Percentiles rank a stretch among this genome's conserved stretches.
Evolutionary conservation across 2,113 vertebrate genomes (phyloP).

Genomic region (Prolemur simus): DNA sequence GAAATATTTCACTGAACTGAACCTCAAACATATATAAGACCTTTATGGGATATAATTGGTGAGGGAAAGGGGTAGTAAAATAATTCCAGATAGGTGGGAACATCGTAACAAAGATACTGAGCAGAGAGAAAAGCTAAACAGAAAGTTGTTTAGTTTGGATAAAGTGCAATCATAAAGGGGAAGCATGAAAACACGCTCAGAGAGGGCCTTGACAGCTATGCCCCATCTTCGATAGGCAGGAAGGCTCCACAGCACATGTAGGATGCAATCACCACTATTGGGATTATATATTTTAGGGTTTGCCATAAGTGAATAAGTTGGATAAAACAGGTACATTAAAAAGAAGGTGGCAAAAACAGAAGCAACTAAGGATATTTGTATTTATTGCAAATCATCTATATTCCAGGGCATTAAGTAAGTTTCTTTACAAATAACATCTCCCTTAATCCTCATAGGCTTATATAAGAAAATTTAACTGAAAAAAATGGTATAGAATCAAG

Average conservation of each 20-base stretch:
- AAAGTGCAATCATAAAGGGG: background rate
- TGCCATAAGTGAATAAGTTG: background rate
- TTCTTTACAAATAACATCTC: background rate
- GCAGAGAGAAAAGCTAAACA: background rate
- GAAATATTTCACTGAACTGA: background rate
- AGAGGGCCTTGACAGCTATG: background rate
- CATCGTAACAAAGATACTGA: background rate
- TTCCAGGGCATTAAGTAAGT: background rate
- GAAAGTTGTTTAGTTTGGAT: background rate
- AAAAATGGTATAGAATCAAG: background rate
- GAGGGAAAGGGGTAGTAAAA: background rate
- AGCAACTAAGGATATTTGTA: background rate
- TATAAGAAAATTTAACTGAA: background rate
- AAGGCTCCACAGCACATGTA: background rate
- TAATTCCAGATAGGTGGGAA: background rate
- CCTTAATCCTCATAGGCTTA: background rate
- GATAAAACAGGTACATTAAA: background rate
- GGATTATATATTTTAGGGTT: background rate
- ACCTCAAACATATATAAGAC: background rate
- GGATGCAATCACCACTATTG: background rate
- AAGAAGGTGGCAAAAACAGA: background rate
- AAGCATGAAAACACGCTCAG: background rate
- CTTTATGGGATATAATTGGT: background rate
- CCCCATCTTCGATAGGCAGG: background rate
- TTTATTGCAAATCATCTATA: background rate